Evolutionary conservation across 2,797 vertebrate species (phyloP).

Genomic region (Platyrinchus mystaceus): DNA sequence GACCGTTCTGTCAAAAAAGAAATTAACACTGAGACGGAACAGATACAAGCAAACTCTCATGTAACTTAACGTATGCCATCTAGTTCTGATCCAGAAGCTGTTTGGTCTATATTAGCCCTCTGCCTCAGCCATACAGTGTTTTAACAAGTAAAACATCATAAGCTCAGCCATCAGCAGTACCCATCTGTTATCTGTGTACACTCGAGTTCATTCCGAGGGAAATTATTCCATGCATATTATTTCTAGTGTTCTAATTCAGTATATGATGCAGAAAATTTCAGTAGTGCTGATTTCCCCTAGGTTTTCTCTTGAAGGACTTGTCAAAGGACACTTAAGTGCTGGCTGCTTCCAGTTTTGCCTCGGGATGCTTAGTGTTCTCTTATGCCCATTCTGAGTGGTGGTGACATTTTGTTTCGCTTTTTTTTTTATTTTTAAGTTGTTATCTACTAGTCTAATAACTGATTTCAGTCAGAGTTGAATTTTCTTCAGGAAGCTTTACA

Average conservation of each 20-base stretch:
- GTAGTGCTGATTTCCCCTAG: neutral
- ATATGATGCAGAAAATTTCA: neutral
- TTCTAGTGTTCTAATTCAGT: neutral
- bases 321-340: accelerated
- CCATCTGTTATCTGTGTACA: neutral
- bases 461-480: neutral
- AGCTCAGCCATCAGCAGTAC: neutral
- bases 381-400: neutral
- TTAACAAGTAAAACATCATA: neutral
- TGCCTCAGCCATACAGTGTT: neutral
- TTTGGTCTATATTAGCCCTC: neutral
- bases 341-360: neutral
- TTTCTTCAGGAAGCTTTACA: neutral
- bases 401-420: neutral
- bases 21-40: neutral
- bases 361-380: neutral
- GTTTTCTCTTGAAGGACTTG: neutral
- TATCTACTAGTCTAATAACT: neutral
- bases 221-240: neutral
- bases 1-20: neutral
- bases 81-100: neutral
- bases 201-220: neutral
- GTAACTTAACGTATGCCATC: neutral
- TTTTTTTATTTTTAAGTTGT: neutral
- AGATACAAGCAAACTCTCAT: neutral